Evolutionary conservation across 2,797 vertebrate species (phyloP).

Genomic region (Galagoides demidoff): DNA sequence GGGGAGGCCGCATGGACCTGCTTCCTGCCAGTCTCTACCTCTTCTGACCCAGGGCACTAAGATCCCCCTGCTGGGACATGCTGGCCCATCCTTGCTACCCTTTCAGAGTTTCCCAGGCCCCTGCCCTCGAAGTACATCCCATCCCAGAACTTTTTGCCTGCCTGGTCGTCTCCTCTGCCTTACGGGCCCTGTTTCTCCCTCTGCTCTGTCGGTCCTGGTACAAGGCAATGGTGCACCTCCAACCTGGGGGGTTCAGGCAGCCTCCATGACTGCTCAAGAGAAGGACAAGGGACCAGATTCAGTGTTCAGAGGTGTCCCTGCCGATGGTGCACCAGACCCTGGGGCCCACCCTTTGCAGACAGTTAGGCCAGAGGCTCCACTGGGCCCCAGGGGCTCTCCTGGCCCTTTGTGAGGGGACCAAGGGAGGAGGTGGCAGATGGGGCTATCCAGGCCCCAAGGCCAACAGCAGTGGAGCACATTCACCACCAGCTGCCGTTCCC

Average conservation of each 20-base stretch:
- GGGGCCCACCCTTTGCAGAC: background rate
- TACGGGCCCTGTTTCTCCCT: background rate
- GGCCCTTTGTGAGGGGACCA: background rate
- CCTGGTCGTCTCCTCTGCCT: background rate
- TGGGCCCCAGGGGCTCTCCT: background rate
- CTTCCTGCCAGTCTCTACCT: fast-evolving
- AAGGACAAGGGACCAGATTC: background rate
- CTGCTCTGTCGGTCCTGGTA: background rate
- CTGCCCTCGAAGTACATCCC: background rate
- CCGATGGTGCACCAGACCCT: too few species aligned
- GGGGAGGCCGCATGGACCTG: background rate
- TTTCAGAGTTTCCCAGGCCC: background rate
- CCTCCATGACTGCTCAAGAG: background rate
- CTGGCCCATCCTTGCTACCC: fast-evolving
- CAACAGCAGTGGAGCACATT: background rate
- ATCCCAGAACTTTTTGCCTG: background rate
- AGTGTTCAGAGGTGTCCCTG: too few species aligned
- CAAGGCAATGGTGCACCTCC: too few species aligned
- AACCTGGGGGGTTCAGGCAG: background rate
- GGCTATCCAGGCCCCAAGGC: background rate
- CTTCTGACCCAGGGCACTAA: background rate
- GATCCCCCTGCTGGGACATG: fast-evolving
- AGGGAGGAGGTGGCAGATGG: background rate
- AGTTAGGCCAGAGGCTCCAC: background rate
- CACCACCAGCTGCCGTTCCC: background rate